Evolutionary conservation across 1,140 invertebrate species (phyloP).

Genomic region (Drosophila dunni): DNA sequence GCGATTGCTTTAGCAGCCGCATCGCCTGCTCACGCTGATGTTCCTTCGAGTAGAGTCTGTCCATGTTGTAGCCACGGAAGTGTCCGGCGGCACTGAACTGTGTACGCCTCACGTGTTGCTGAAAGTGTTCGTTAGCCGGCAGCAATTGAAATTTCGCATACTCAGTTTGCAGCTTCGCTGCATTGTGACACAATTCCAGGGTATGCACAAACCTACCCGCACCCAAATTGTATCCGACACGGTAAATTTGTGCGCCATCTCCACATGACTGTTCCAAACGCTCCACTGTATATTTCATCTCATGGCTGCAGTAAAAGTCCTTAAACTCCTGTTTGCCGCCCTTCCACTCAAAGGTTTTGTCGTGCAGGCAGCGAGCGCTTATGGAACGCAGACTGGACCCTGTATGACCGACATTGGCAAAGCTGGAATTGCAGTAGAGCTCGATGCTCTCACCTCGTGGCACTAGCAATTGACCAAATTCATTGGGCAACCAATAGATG

Average conservation of each 20-base stretch:
- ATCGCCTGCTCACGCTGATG: conserved; percentile 47
- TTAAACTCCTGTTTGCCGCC: conserved; percentile 52
- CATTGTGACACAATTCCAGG: conserved; percentile 71
- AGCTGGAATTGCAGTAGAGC: conserved; percentile 56
- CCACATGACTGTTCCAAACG: conserved; percentile 45
- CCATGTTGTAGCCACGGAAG: conserved; percentile 63
- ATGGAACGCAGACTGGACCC: conserved; percentile 23
- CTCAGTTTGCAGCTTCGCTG: conserved; percentile 53
- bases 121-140: conserved; percentile 66
- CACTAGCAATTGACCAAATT: conserved; percentile 54
- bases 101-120: conserved; percentile 63
- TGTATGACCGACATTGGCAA: conserved; percentile 34
- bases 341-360: conserved; percentile 55
- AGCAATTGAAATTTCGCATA: conserved; percentile 53
- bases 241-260: conserved; percentile 53
- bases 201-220: conserved; percentile 64
- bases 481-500: conserved; percentile 71
- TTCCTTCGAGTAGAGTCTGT: conserved; percentile 54
- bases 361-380: conserved; percentile 57
- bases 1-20: conserved; percentile 19
- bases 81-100: conserved; percentile 65
- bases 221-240: conserved; percentile 66
- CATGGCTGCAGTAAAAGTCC: conserved; percentile 58
- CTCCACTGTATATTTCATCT: conserved; percentile 55
- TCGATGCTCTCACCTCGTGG: conserved; percentile 62